Evolutionary conservation across 1,140 invertebrate genomes (phyloP), one percentile per base, ranked within the genome.

Genomic region (Habropoda laboriosa): DNA sequence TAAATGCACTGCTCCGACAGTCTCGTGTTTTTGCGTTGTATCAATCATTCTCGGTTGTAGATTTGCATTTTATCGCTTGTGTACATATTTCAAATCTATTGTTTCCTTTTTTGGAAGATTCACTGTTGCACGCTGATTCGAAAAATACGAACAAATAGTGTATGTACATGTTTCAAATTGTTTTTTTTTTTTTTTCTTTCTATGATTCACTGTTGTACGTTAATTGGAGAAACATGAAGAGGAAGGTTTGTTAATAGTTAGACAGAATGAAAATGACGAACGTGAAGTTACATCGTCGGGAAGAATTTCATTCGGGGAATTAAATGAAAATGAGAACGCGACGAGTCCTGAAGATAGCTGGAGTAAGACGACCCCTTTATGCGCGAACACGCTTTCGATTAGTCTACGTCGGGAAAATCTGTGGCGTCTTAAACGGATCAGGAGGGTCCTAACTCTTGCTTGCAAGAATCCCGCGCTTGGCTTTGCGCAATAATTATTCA

Each of bases 351-450:
- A 71, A 57, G 68, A 40, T 27, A 40, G 13, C 38, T 18, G 5
- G 35, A 42, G 51, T 71, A 71, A 71, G 68, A 42, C 27, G 68
- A 30, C 18, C 32, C 35, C n/a, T 57, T 57, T 71, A 71, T 71
- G 68, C 68, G 51, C 38, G 35, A 49, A 57, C 68, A 71, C 68
- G 68, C 38, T 71, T 71, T 71, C 68, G 68, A 71, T 71, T 71
- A 71, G 51, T 57, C 38, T 42, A 42, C 38, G 38, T 71, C 68
- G 38, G 8, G 68, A 57, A 71, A 71, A 71, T 71, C 51, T 57
- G 51, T 30, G 68, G 38, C 35, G 38, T 30, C 51, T 71, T 71
- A 57, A 71, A 71, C 51, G 68, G 51, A 57, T 57, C 68, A 71
- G 21, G 32, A 35, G 45, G 45, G 40, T 35, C 51, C 64, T 68